phyloP scores from a whole-genome alignment of 2,113 vertebrate genomes.

The Chionodraco myersi region DNA sequence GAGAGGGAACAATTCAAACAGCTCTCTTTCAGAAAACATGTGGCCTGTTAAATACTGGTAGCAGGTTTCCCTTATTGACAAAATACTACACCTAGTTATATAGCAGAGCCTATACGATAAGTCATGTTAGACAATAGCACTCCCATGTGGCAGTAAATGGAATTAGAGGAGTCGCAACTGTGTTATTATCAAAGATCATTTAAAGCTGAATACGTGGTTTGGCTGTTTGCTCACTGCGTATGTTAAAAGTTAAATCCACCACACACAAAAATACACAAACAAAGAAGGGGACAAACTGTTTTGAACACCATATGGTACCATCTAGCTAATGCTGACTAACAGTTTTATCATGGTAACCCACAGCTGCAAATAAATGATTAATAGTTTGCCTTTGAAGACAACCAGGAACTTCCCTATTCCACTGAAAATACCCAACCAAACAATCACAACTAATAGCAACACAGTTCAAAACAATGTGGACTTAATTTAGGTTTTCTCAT shows the following conservation, averaged over 20 bases:
- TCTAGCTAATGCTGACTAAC: slow-evolving; percentile 49
- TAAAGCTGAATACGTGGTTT: slow-evolving; percentile 34
- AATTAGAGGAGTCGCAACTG: slow-evolving; percentile 19
- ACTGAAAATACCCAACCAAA: slow-evolving; percentile 48
- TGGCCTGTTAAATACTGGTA: background rate
- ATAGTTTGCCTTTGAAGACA: slow-evolving; percentile 60
- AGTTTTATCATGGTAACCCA: slow-evolving; percentile 49
- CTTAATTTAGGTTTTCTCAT: slow-evolving; percentile 37
- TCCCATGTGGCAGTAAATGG: slow-evolving; percentile 60
- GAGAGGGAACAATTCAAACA: background rate
- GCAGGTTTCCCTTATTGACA: background rate
- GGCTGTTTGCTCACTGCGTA: slow-evolving; percentile 24
- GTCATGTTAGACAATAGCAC: slow-evolving; percentile 62
- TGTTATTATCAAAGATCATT: slow-evolving; percentile 6
- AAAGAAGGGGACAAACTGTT: slow-evolving; percentile 23
- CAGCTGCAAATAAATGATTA: slow-evolving; percentile 61
- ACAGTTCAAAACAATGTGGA: slow-evolving; percentile 33
- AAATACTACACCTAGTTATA: background rate
- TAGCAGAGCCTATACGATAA: background rate
- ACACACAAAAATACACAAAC: slow-evolving; percentile 33
- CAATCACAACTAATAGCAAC: slow-evolving; percentile 5
- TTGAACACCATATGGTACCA: slow-evolving; percentile 51
- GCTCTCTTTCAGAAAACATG: slow-evolving; percentile 4
- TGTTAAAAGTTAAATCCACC: slow-evolving; percentile 46
- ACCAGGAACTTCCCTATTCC: slow-evolving; percentile 42